These are phyloP conservation scores for Ichneumoninae sp. DNA, from an alignment of 2,888 invertebrate species.

Conservation along the genomic window DNA sequence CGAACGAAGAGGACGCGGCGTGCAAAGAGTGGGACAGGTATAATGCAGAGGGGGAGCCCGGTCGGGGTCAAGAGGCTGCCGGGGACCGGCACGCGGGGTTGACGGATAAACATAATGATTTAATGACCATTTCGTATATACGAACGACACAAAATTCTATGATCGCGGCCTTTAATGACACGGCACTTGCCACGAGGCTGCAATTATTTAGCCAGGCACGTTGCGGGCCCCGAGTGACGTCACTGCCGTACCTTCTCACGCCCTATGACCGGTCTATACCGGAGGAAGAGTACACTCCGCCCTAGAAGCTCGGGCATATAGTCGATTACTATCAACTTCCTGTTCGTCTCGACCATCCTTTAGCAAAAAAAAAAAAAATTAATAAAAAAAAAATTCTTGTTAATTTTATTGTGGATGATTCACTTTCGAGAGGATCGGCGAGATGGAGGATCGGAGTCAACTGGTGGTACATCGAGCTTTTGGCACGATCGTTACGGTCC, in stretches of 20 bases:
- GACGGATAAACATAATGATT: slow-evolving; percentile 83
- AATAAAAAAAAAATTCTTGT: not conserved
- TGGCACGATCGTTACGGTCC: slow-evolving; percentile 57
- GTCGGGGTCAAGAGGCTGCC: slow-evolving; percentile 80
- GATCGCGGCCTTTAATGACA: slow-evolving; percentile 83
- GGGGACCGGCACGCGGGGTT: slow-evolving; percentile 77
- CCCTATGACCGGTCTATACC: slow-evolving; percentile 79
- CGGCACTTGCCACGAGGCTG: slow-evolving; percentile 83
- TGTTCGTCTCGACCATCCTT: not conserved
- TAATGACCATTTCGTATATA: slow-evolving; percentile 82
- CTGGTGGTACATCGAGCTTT: slow-evolving; percentile 44
- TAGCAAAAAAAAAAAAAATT: not conserved
- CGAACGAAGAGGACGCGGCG: slow-evolving; percentile 4
- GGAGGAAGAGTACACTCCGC: slow-evolving; percentile 76
- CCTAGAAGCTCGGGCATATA: slow-evolving; percentile 72
- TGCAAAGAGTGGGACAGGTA: slow-evolving; percentile 38
- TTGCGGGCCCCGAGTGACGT: slow-evolving; percentile 80
- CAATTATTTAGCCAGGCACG: slow-evolving; percentile 83
- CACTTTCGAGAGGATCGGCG: not conserved
- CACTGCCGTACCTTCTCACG: slow-evolving; percentile 82
- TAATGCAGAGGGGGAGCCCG: slow-evolving; percentile 61
- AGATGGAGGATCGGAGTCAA: not conserved
- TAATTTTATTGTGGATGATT: not conserved
- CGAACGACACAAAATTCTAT: slow-evolving; percentile 83
- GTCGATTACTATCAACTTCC: slow-evolving; percentile 43